Evolutionary conservation across 2,113 vertebrate genomes (phyloP), one percentile per base, ranked within the genome.

Genomic region (Xenopus tropicalis): DNA sequence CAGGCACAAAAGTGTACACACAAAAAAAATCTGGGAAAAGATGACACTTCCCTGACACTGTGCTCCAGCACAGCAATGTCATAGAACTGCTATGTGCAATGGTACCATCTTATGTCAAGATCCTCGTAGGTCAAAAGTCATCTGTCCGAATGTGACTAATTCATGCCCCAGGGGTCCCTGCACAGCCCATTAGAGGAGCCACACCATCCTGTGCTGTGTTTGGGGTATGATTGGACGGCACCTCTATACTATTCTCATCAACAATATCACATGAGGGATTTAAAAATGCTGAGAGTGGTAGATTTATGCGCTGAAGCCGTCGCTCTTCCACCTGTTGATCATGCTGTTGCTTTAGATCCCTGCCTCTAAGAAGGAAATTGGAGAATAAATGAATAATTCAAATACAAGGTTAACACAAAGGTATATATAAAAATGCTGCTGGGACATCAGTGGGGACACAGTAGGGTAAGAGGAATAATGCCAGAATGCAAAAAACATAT

Each of bases 81-180:
- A 23, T 44, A 22, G 48, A 25, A 56, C 11, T 68, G 66, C 61
- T 29, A 52, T 51, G 72, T 23, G 46, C 11, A 54, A 61, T 7
- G 14, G 4, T 37, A 17, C 72, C 72, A 51, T 43, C 37, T 24
- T 59, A 12, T 74, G 13, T 16, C 48, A 44, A 44, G 17, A 44
- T 43, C 37, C 12, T 20, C 4, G 14, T 11, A 20, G n/a, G 43
- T 8, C n/a, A 62, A 13, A 44, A 3, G 11, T 11, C 14, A 19
- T 48, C 19, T 13, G 54, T 52, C 21, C 22, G 44, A n/a, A 58
- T 46, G 21, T 23, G 12, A n/a, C 6, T 25, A 19, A 13, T 56
- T 76, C 95, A 98, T 78, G 96, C 96, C 8, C 97, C 97, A 0
- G 97, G 96, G 21, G 97, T 99, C 13, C 93, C 96, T 0, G 92